Conservation (phyloP, 2,888 invertebrate species). For the Phalangium opilio region DNA sequence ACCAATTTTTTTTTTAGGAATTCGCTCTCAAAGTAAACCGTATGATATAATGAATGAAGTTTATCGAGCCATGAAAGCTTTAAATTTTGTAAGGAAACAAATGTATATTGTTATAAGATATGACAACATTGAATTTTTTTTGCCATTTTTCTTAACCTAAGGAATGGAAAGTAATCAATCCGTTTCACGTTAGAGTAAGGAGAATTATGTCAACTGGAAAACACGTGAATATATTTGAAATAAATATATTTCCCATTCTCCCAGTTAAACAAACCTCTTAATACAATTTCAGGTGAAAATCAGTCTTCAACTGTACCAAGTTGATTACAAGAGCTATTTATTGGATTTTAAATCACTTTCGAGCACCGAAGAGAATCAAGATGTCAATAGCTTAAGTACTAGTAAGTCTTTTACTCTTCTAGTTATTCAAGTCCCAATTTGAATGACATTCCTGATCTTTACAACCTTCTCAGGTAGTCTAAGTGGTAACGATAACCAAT, state of each 20-base stretch:
- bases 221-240: slow-evolving; percentile 41
- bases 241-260: no score
- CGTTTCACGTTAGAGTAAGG: slow-evolving; percentile 88
- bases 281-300: slow-evolving; percentile 62
- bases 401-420: slow-evolving; percentile 5
- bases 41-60: slow-evolving; percentile 99
- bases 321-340: slow-evolving; percentile 92
- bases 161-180: slow-evolving; percentile 98
- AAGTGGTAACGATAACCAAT: slow-evolving; percentile 20
- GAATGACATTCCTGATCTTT: not conserved
- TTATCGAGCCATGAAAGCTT: slow-evolving; percentile 94
- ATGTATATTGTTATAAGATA: slow-evolving; percentile 1
- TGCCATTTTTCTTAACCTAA: slow-evolving; percentile 24
- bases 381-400: slow-evolving; percentile 6
- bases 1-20: slow-evolving; percentile 36
- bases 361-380: slow-evolving; percentile 31
- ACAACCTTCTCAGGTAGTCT: not conserved
- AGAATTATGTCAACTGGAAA: slow-evolving; percentile 56
- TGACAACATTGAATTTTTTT: slow-evolving; percentile 1
- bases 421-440: not conserved
- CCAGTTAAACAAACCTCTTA: no score
- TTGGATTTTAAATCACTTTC: slow-evolving; percentile 84
- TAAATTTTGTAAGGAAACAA: slow-evolving; percentile 59
- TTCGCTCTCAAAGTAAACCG: slow-evolving; percentile 95
- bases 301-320: slow-evolving; percentile 97